A percentile compares a stretch with the other conserved stretches of the same genome.
Conservation (phyloP, 2,888 invertebrate species). For the Operophtera brumata region DNA sequence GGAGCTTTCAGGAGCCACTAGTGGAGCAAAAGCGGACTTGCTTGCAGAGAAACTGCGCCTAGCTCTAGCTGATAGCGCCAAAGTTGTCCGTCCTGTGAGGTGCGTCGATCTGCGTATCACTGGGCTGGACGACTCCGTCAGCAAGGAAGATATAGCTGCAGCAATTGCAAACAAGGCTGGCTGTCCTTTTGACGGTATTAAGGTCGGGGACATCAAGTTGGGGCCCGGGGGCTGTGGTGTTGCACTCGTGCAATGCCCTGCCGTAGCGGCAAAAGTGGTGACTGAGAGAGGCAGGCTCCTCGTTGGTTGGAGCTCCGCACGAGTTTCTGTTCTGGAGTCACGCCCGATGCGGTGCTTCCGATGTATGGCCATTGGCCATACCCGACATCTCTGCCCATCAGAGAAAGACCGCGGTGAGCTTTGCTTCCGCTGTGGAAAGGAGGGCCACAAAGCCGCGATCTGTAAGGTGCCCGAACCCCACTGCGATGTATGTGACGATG, state of each 20-base stretch:
- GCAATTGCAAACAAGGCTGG: not conserved
- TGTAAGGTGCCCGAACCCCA: not conserved
- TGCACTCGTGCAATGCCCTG: not conserved
- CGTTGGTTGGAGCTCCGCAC: not conserved
- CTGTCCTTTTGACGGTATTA: not conserved
- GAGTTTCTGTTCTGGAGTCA: not conserved
- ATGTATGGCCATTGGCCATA: not conserved
- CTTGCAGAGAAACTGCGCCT: constrained; percentile 19
- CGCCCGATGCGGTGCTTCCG: not conserved
- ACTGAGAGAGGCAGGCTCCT: not conserved
- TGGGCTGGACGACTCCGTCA: constrained; percentile 6
- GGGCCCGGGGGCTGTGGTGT: not conserved
- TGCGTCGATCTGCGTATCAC: not conserved
- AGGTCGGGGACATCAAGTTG: not conserved
- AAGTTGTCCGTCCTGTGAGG: not conserved
- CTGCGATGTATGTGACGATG: constrained; percentile 1
- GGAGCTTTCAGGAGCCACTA: constrained; percentile 15
- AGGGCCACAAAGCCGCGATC: not conserved
- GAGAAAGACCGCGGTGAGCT: not conserved
- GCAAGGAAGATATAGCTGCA: not conserved
- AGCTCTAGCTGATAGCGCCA: not conserved
- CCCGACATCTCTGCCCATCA: not conserved
- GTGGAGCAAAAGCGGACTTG: constrained; percentile 14
- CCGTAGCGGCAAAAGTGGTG: not conserved
- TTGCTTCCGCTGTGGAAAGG: not conserved